phyloP scores from a whole-genome alignment of 2,797 vertebrate species.

The Cossypha dichroa region DNA sequence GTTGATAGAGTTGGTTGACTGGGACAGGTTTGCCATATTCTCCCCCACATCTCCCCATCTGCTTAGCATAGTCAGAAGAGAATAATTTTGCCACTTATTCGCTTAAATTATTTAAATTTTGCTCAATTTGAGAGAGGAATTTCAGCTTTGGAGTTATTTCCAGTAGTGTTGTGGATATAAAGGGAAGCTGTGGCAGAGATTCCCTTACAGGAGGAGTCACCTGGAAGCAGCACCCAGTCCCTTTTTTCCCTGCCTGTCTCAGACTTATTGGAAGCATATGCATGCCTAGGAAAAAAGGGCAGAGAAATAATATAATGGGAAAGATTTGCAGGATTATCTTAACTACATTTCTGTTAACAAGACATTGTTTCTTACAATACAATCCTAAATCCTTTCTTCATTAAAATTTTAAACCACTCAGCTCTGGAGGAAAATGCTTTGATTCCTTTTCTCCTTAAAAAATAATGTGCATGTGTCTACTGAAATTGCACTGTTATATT shows the following conservation, averaged over 20 bases:
- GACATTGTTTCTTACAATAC: neutral
- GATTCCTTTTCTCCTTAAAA: constrained; percentile 34
- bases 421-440: neutral
- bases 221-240: neutral
- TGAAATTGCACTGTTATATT: neutral
- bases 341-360: neutral
- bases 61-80: constrained; percentile 13
- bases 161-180: neutral
- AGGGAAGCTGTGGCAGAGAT: neutral
- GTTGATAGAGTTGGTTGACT: neutral
- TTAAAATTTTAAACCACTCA: constrained; percentile 50
- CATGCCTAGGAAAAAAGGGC: neutral
- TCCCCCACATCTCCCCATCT: neutral
- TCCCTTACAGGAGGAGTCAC: neutral
- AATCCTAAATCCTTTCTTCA: constrained; percentile 11
- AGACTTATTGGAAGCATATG: neutral
- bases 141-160: neutral
- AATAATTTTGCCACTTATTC: neutral
- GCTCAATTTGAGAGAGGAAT: neutral
- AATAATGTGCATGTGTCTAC: neutral
- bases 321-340: neutral
- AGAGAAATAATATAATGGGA: neutral
- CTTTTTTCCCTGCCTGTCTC: neutral
- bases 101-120: constrained; percentile 25
- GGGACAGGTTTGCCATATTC: neutral